These are phyloP conservation scores for Hippolais icterina DNA, from an alignment of 2,113 vertebrate genomes.

Conservation along the genomic window DNA sequence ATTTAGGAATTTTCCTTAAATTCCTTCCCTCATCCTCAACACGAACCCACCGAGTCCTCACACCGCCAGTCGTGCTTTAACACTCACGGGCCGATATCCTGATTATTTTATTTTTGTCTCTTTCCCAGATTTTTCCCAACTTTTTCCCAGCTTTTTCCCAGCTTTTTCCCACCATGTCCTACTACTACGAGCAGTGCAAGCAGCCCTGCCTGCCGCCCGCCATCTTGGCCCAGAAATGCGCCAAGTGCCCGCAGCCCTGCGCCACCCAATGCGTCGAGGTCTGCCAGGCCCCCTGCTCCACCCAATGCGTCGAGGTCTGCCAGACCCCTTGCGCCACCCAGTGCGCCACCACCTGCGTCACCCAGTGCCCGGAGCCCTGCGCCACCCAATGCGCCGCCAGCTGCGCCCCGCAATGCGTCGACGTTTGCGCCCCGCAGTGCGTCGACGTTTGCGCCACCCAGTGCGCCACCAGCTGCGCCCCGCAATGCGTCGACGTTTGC, in stretches of 20 bases:
- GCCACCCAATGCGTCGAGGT: fast-evolving
- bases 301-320: neutral
- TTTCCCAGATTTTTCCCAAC: neutral
- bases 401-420: neutral
- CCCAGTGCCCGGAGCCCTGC: neutral
- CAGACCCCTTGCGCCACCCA: neutral
- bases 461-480: neutral
- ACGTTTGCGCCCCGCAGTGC: neutral
- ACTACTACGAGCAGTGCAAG: conserved; percentile 57
- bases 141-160: fast-evolving
- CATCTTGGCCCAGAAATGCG: neutral
- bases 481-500: neutral
- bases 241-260: neutral
- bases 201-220: conserved; percentile 51
- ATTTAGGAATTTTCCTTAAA: neutral
- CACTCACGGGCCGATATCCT: fast-evolving
- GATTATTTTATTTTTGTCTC: neutral
- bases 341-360: neutral
- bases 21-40: fast-evolving
- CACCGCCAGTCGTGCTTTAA: fast-evolving
- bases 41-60: fast-evolving
- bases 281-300: neutral
- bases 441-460: neutral
- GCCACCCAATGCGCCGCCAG: neutral
- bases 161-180: neutral